Evolutionary conservation across 2,888 invertebrate species (phyloP), one percentile per base, ranked within the genome.

Genomic region (Geophilus truncorum): DNA sequence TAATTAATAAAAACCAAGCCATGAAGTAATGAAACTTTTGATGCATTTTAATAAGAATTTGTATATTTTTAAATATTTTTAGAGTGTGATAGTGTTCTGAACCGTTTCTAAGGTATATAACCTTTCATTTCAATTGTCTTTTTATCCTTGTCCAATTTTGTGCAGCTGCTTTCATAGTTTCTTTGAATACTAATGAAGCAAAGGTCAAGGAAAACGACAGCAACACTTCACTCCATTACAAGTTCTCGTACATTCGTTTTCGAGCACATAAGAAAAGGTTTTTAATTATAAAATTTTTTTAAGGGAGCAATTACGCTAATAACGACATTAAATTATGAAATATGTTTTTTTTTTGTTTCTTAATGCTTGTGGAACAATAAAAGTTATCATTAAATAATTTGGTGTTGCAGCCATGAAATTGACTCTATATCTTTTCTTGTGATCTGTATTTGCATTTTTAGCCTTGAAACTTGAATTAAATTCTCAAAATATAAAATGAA

Each of bases 131-230:
- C 57, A 57, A 9, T 57, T 57, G 57, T 57, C 57, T 57, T 57
- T 57, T 57, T 57, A 57, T 57, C 57, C 57, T 57, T 57, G 57
- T 57, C 2, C 57, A 57, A 57, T 57, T 57, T 57, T 57, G 57
- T 57, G 57, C 57, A 57, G 57, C 57, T 57, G 57, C 57, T 57
- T 57, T 40, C 18, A 18, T 57, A 18, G 15, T 57, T 57, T 57
- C 57, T 18, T 57, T 57, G 57, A 57, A 57, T 57, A 57, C 57
- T 57, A 57, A 57, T 57, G 57, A 57, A 21, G 18, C 9, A 57
- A 57, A 57, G 57, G 57, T 57, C 57, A 57, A 57, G 57, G 57
- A 57, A 57, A 57, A 57, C 57, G 57, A 57, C 57, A 57, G 18
- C 57, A 57, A 57, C 23, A 57, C 7, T 21, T 15, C 23, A 57